A percentile compares a stretch with the other conserved stretches of the same genome.
These are phyloP conservation scores for Lycocerus yunnanus DNA, from an alignment of 2,888 invertebrate genomes.

Conservation along the genomic window DNA sequence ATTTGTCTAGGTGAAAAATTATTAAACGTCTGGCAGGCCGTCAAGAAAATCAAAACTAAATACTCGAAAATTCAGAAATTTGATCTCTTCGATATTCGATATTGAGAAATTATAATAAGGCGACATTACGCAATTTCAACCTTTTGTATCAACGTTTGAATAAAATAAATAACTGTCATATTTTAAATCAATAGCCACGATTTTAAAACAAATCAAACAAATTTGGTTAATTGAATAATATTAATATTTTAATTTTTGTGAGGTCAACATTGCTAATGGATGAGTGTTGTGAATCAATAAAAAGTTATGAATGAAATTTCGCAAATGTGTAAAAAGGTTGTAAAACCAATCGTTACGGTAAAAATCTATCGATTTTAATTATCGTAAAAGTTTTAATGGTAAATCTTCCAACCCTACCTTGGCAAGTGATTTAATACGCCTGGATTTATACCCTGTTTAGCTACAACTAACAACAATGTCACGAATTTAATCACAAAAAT, in stretches of 20 bases:
- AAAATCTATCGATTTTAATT: not conserved
- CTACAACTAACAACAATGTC: not conserved
- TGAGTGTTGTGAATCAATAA: not conserved
- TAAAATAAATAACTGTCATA: not conserved
- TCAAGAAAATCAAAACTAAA: not conserved
- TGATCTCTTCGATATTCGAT: not conserved
- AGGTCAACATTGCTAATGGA: not conserved
- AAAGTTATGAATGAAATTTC: not conserved
- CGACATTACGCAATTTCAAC: not conserved
- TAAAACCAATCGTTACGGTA: not conserved
- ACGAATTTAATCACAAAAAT: not conserved
- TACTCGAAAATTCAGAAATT: not conserved
- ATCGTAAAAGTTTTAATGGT: not conserved
- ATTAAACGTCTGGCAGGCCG: not conserved
- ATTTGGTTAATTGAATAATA: not conserved
- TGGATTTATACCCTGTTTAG: not conserved
- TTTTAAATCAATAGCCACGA: not conserved
- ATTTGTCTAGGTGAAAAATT: not conserved
- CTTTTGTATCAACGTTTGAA: not conserved
- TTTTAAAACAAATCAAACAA: not conserved
- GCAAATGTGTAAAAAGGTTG: not conserved
- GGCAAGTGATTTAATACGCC: not conserved
- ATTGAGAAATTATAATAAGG: not conserved
- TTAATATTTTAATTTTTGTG: not conserved
- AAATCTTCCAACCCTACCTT: not conserved